phyloP scores from a whole-genome alignment of 2,113 vertebrate genomes.

The Bagarius yarrelli region DNA sequence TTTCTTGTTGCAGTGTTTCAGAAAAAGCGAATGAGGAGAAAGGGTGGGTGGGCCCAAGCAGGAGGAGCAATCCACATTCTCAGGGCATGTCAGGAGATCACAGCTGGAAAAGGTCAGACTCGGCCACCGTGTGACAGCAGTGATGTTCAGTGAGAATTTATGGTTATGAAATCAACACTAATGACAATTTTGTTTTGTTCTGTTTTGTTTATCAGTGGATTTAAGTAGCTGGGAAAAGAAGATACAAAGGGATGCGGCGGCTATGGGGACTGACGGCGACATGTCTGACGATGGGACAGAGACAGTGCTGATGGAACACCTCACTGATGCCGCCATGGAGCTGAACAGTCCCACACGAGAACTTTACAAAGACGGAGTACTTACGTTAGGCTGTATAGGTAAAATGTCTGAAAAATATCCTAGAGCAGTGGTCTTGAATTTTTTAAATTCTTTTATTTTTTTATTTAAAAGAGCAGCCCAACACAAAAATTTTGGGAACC shows the following conservation, averaged over 20 bases:
- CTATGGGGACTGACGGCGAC: constrained; percentile 69
- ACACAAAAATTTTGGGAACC: too few relatives aligned
- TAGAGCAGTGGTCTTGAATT: too few relatives aligned
- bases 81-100: constrained; percentile 83
- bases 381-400: constrained; percentile 88
- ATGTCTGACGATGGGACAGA: constrained; percentile 68
- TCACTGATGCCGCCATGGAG: constrained; percentile 77
- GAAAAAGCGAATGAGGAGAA: constrained; percentile 77
- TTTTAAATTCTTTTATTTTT: too few relatives aligned
- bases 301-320: constrained; percentile 76
- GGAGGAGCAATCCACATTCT: constrained; percentile 82
- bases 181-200: constrained; percentile 4
- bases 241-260: constrained; percentile 78
- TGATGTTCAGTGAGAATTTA: not conserved
- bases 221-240: constrained; percentile 87
- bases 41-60: constrained; percentile 75
- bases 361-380: constrained; percentile 85
- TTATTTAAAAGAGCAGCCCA: not conserved
- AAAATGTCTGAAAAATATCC: constrained; percentile 34
- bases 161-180: not conserved
- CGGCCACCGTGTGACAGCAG: not conserved
- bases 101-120: constrained; percentile 76
- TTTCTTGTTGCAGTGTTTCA: constrained; percentile 74
- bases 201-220: constrained; percentile 72
- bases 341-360: constrained; percentile 71